Evolutionary conservation across 2,888 invertebrate genomes (phyloP).

Genomic region (Mesoligia furuncula): DNA sequence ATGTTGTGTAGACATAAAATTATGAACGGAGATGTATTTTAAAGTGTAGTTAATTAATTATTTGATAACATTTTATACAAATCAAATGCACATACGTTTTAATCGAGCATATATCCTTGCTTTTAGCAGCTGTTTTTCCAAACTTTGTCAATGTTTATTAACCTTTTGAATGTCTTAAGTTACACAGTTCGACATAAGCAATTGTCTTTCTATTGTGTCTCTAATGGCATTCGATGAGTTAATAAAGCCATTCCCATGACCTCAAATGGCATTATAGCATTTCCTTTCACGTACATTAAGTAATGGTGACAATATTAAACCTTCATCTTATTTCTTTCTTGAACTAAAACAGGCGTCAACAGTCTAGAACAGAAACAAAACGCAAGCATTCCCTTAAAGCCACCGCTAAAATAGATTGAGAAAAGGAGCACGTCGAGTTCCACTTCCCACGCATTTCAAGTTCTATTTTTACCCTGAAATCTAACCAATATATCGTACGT

Average conservation of each 20-base stretch:
- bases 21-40: not conserved
- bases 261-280: not conserved
- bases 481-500: constrained; percentile 30
- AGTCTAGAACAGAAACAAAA: not conserved
- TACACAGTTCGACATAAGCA: no score
- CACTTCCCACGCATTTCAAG: constrained; percentile 9
- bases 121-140: not conserved
- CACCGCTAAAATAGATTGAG: not conserved
- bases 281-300: not conserved
- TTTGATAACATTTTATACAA: not conserved
- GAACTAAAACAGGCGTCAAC: not conserved
- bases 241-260: not conserved
- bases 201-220: no score
- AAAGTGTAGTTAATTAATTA: not conserved
- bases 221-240: no score
- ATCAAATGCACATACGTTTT: not conserved
- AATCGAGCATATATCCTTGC: not conserved
- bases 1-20: not conserved
- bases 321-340: not conserved
- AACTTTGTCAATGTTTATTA: not conserved
- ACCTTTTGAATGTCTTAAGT: no score
- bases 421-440: not conserved
- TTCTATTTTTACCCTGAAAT: constrained; percentile 31
- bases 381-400: not conserved
- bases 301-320: not conserved